Base-by-base conservation (phyloP, 2,113 vertebrate genomes). In the Lethenteron camtschaticum region DNA sequence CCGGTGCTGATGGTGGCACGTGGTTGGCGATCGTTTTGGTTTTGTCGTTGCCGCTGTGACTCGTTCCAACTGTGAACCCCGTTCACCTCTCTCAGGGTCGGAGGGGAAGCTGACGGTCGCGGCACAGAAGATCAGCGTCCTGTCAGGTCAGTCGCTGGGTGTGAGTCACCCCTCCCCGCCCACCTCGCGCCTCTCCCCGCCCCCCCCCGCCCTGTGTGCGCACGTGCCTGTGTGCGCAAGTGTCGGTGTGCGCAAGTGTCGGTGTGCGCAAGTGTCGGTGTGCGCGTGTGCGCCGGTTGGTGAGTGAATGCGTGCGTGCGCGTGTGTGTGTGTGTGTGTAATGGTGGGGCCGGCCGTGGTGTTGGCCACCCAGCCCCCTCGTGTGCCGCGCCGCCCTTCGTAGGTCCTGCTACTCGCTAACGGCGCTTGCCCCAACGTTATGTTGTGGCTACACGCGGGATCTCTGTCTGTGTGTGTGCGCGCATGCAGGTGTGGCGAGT, bases 61-160 rank as follows among this genome's bases (percentile, higher is more conserved):
- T n/a, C 60, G 13, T 63, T 63, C 2, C 20, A 10, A 20, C 20
- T n/a, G 60, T 66, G 60, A 41, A 11, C 16, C 55, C 18, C 70
- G 56, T 73, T 11, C 70, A 58, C 68, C 68, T 12, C 14, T 69
- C 74, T n/a, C 79, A 96, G 94, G 94, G 56, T 90, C 92, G 1
- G 94, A 99, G 72, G 94, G 90, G 60, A 99, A 96, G 73, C 85
- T 99, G 68, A 90, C 90, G 1, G 75, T 87, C 70, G 83, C 91
- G 60, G 86, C 86, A 72, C 94, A 99, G 79, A 99, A 99, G 80
- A 90, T 90, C 73, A 95, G 85, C 8, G 85, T 99, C 60, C 82
- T 96, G 75, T 96, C 94, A 82, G 94, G 94, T 96, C 81, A 72
- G 18, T 14, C 9, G 18, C 55, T 14, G 14, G 69, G 18, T 9